Base-by-base conservation (phyloP, 2,888 invertebrate genomes). In the Cotesia congregata region DNA sequence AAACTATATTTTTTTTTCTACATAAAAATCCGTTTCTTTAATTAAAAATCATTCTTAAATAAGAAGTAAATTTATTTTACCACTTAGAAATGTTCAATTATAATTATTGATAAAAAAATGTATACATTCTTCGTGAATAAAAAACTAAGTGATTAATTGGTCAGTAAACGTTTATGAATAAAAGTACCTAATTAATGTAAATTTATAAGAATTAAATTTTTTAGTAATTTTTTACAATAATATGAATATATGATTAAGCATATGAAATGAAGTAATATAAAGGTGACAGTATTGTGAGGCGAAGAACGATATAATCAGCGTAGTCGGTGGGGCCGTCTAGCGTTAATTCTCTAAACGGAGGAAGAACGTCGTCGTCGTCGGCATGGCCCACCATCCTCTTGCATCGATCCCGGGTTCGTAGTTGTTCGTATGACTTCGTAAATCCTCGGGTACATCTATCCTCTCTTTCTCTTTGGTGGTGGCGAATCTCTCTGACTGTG, bases 391-490 rank as follows among this genome's bases (percentile, higher is more conserved):
- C 78, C 77, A 75, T 78, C 72, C 73, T 72, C 72, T 68, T 69
- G 67, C 82, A 83, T 83, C 83, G 83, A 83, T 83, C 77, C 78
- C 72, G 71, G 72, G 50, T 77, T 82, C 82, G 83, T 81, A 77
- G 67, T 60, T 71, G 75, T 74, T 83, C 83, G 83, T 80, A 78
- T 77, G 79, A 78, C 77, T 79, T 82, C 80, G 83, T 79, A 39
- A 69, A 82, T 77, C 74, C 77, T 81, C 81, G 81, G 77, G 77
- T 62, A 30, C 3, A 30, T 41, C 39, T 17, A 20, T 6, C 20
- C 50, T 50, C 41, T 30, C 65, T 59, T 38, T 38, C 30, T 9
- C 72, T 41, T 17, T 38, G 3, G 70, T 15, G 30, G 30, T 30
- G 30, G 30, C 30, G 30, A 30, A 30, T 30, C 38, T 30, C 64